Percentiles rank a stretch among this genome's conserved stretches.
Evolutionary conservation across 2,888 invertebrate species (phyloP).

Genomic region (Yponomeuta cagnagella): DNA sequence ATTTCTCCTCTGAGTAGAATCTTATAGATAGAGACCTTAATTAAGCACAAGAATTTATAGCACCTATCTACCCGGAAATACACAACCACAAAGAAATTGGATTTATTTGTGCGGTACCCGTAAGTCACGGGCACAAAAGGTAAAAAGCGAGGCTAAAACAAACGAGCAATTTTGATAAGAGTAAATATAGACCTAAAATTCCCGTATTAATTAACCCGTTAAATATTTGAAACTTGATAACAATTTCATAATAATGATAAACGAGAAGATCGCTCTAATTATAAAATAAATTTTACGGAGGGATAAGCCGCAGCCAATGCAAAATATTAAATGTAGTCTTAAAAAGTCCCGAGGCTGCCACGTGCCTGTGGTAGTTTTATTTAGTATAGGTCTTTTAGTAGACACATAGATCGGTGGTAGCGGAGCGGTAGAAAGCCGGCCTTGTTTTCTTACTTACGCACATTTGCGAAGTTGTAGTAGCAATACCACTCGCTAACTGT

Average conservation of each 20-base stretch:
- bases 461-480: no score
- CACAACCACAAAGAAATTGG: background rate
- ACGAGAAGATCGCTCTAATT: slow-evolving; percentile 47
- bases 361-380: no score
- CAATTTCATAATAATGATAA: slow-evolving; percentile 54
- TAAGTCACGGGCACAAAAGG: background rate
- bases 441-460: no score
- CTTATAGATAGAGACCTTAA: background rate
- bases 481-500: no score
- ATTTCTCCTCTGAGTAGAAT: no score
- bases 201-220: slow-evolving; percentile 22
- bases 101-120: no score
- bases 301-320: slow-evolving; percentile 13
- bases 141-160: background rate
- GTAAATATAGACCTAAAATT: background rate
- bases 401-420: no score
- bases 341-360: background rate
- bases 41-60: background rate
- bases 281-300: slow-evolving; percentile 43
- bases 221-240: slow-evolving; percentile 33
- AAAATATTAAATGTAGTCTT: background rate
- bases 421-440: no score
- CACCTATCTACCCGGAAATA: background rate
- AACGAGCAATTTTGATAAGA: background rate
- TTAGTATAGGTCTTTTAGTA: no score